Evolutionary conservation across 2,113 vertebrate genomes (phyloP).

Genomic region (Sylvilagus bachmani): DNA sequence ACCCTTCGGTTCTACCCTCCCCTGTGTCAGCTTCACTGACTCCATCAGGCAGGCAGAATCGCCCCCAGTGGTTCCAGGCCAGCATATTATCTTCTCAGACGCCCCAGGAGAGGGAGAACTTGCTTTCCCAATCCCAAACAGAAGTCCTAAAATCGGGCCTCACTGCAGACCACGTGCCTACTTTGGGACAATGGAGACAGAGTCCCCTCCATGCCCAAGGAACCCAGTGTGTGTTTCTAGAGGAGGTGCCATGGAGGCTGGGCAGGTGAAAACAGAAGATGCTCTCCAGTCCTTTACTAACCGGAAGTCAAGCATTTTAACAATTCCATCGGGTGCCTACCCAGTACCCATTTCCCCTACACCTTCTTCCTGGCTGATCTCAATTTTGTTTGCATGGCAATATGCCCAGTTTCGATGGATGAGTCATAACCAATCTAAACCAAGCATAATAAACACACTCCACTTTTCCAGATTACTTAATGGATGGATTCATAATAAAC

Average conservation of each 20-base stretch:
- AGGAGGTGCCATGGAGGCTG: neutral
- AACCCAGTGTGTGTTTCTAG: neutral
- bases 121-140: neutral
- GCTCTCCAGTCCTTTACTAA: neutral
- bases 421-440: neutral
- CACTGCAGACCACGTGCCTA: neutral
- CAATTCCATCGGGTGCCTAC: neutral
- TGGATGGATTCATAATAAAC: neutral
- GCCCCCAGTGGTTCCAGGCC: neutral
- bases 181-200: neutral
- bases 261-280: neutral
- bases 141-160: neutral
- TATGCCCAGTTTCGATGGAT: neutral
- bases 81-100: neutral
- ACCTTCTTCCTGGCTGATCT: neutral
- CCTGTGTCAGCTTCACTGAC: neutral
- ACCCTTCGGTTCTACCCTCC: neutral
- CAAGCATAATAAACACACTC: neutral
- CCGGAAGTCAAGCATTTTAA: neutral
- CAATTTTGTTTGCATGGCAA: slow-evolving; percentile 1
- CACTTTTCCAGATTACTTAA: neutral
- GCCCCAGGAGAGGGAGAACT: neutral
- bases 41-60: neutral
- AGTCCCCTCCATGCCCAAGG: neutral
- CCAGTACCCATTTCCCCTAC: neutral